Base-by-base conservation (phyloP, 2,888 invertebrate genomes). In the Epicampocera succincta region DNA sequence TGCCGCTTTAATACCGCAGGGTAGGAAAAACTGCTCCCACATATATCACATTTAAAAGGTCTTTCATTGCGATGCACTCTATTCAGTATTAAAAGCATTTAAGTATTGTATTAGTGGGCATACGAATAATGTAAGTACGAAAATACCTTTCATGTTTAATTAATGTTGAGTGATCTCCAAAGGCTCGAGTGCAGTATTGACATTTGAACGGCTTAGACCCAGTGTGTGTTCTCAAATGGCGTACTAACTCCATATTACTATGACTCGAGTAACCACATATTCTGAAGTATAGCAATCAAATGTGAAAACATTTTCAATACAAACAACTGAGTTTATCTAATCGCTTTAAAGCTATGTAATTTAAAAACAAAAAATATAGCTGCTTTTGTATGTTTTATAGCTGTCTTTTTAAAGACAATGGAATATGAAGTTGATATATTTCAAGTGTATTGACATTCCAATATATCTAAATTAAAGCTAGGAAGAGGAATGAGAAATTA, bases 181-280 rank as follows among this genome's bases (percentile, higher is more conserved):
- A 91, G 25, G 85, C 86, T 2, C 91, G 85, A 25, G 88, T 87
- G 71, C 91, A 91, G 76, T 89, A 90, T 68, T 87, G 85, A 40
- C 91, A 91, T 29, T 76, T 86, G 58, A 90, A 91, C 0, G 91
- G 91, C 17, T 90, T 89, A 9, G 87, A 87, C 0, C 91, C 90
- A 0, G 90, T 91, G 63, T 91, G 91, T 25, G 89, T 88, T 8
- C 90, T 87, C 84, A 91, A 91, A 68, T 91, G 91, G 0, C 91
- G 89, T 15, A 88, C 89, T 38, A 91, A 74, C 80, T 91, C 90
- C 83, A 90, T 91, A 76, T 91, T 90, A 0, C 90, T 87, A 48
- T 90, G 89, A 68, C 91, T 91, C 0, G 87, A 83, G 72, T 88
- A 87, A 2, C 87, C 86, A 68, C 91, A 91, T 61, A 91, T 89